Evolutionary conservation across 2,797 vertebrate genomes (phyloP).

Genomic region (Ctenosaura bakeri): DNA sequence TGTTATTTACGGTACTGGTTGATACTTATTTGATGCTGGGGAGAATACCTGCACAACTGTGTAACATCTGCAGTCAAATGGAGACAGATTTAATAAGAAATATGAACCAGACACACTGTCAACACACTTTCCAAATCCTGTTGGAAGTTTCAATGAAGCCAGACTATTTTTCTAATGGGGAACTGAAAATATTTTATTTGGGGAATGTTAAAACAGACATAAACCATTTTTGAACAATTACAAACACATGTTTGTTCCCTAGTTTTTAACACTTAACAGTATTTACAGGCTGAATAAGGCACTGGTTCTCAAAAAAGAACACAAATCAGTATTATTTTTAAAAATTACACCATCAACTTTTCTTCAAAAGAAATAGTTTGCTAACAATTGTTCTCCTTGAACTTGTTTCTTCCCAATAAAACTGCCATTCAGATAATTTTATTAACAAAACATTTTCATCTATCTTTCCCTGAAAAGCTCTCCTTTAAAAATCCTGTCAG

Average conservation of each 20-base stretch:
- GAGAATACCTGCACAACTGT: slow-evolving; percentile 33
- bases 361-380: slow-evolving; percentile 73
- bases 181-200: slow-evolving; percentile 85
- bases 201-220: slow-evolving; percentile 84
- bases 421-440: slow-evolving; percentile 24
- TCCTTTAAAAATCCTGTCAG: slow-evolving; percentile 24
- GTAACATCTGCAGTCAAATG: slow-evolving; percentile 33
- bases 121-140: slow-evolving; percentile 29
- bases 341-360: slow-evolving; percentile 74
- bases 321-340: slow-evolving; percentile 76
- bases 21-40: slow-evolving; percentile 19
- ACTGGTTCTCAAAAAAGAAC: slow-evolving; percentile 85
- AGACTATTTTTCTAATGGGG: slow-evolving; percentile 42
- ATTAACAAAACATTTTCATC: slow-evolving; percentile 30
- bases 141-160: slow-evolving; percentile 22
- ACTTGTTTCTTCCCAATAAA: slow-evolving; percentile 22
- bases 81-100: slow-evolving; percentile 30
- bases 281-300: slow-evolving; percentile 91
- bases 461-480: slow-evolving; percentile 41
- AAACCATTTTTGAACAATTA: slow-evolving; percentile 83
- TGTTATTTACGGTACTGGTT: neutral
- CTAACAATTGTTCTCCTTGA: slow-evolving; percentile 38
- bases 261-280: slow-evolving; percentile 80
- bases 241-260: slow-evolving; percentile 76
- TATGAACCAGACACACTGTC: neutral